These are phyloP conservation scores for Bergia puertoricense DNA, from an alignment of 92 coral and sea anemone genomes.

Conservation along the genomic window DNA sequence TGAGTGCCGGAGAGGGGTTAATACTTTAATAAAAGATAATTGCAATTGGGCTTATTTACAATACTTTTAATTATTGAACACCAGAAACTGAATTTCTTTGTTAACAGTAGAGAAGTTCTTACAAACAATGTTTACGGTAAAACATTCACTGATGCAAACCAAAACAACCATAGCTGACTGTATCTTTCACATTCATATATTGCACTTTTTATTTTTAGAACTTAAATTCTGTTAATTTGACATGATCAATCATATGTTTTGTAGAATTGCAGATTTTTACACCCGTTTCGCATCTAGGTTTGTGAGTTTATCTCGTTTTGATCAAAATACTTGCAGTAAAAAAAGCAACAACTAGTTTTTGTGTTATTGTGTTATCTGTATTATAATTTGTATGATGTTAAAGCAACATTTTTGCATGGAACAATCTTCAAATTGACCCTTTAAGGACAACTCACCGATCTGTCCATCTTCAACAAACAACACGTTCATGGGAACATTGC, in stretches of 20 bases:
- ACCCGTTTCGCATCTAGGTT: too few relatives aligned
- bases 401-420: not conserved
- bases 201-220: not conserved
- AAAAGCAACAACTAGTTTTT: not conserved
- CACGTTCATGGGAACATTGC: conserved; percentile 82
- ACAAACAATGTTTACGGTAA: too few relatives aligned
- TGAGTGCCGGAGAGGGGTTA: too few relatives aligned
- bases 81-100: too few relatives aligned
- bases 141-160: too few relatives aligned
- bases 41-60: too few relatives aligned
- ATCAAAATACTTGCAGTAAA: not conserved
- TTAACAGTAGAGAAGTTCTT: too few relatives aligned
- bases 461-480: conserved; percentile 83
- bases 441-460: conserved; percentile 69
- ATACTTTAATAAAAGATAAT: too few relatives aligned
- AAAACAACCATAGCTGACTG: too few relatives aligned
- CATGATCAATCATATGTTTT: not conserved
- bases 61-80: too few relatives aligned
- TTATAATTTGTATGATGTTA: not conserved
- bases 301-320: not conserved
- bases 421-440: not conserved
- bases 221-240: not conserved
- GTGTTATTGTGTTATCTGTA: too few relatives aligned
- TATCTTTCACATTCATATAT: not conserved
- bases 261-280: too few relatives aligned